Conservation (phyloP, 2,113 vertebrate genomes). For the Ia io region DNA sequence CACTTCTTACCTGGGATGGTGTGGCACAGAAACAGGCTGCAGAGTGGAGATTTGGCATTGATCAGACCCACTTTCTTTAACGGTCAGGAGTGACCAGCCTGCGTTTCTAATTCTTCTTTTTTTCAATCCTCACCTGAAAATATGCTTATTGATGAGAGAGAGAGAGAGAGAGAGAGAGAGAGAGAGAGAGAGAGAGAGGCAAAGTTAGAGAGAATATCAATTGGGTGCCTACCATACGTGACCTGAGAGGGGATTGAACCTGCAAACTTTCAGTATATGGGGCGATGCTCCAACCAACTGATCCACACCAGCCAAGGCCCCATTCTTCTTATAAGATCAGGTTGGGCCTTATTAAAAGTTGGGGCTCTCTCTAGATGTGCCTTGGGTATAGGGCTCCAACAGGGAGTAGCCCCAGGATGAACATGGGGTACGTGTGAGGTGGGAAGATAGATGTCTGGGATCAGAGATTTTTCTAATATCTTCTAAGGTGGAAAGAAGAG, state of each 20-base stretch:
- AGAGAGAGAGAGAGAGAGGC: too few species aligned
- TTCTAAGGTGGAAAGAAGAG: neutral
- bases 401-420: neutral
- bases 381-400: neutral
- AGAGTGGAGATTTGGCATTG: neutral
- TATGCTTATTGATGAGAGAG: too few species aligned
- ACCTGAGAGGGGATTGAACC: too few species aligned
- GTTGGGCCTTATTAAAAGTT: neutral
- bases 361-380: too few species aligned
- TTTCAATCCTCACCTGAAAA: too few species aligned
- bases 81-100: neutral
- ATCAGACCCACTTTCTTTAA: neutral
- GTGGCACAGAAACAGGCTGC: neutral
- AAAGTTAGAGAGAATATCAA: too few species aligned
- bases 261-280: too few species aligned
- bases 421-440: too few species aligned
- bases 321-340: neutral
- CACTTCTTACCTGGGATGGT: neutral
- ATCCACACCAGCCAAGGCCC: too few species aligned
- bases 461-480: neutral
- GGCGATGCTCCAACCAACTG: too few species aligned
- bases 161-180: too few species aligned
- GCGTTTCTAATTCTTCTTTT: neutral
- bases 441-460: neutral
- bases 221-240: too few species aligned